Evolutionary conservation across 2,888 invertebrate species (phyloP).

Genomic region (Thecocarcelia acutangulata): DNA sequence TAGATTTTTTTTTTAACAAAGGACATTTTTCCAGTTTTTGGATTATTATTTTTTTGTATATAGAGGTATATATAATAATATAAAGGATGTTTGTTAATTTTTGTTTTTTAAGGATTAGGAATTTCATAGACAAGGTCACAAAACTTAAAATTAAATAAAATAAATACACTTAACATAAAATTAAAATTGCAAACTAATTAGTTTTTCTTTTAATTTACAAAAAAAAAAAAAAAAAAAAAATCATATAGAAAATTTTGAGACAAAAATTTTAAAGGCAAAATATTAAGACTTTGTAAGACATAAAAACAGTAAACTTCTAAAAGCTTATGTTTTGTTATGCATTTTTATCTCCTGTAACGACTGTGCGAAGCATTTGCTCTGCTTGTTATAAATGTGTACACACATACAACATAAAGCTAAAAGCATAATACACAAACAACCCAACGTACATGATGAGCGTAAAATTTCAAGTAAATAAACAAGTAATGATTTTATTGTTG

Average conservation of each 20-base stretch:
- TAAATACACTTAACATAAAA: slow-evolving; percentile 76
- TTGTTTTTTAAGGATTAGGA: slow-evolving; percentile 64
- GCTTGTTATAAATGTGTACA: too few relatives aligned
- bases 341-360: too few relatives aligned
- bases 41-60: slow-evolving; percentile 72
- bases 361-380: too few relatives aligned
- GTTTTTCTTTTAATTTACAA: slow-evolving; percentile 21
- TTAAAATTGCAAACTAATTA: slow-evolving; percentile 77
- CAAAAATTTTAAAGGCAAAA: slow-evolving; percentile 32
- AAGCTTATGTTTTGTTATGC: too few relatives aligned
- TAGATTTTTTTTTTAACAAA: slow-evolving; percentile 45
- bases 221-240: too few relatives aligned
- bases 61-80: slow-evolving; percentile 76
- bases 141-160: slow-evolving; percentile 68
- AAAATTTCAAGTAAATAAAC: too few relatives aligned
- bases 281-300: slow-evolving; percentile 39
- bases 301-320: too few relatives aligned
- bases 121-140: slow-evolving; percentile 80
- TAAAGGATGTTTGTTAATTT: slow-evolving; percentile 64
- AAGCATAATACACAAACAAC: too few relatives aligned
- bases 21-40: slow-evolving; percentile 65
- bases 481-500: too few relatives aligned
- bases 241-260: too few relatives aligned
- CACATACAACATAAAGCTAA: too few relatives aligned
- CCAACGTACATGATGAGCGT: too few relatives aligned